Conservation (phyloP, 2,797 vertebrate species). For the Cyclopterus lumpus region DNA sequence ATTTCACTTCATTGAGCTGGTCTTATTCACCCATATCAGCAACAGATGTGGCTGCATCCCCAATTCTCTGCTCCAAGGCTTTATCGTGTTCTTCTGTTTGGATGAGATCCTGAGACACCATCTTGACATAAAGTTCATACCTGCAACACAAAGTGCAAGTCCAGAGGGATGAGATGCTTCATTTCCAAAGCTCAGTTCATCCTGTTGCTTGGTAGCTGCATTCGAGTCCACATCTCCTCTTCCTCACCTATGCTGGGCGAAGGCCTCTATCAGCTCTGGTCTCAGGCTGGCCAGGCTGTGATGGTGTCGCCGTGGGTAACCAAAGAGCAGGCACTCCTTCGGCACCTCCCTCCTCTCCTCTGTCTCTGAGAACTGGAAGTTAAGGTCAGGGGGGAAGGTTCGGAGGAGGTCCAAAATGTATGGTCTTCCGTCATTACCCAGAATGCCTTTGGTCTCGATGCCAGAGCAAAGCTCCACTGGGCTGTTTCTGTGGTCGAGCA, state of each 20-base stretch:
- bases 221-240: neutral
- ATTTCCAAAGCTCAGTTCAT: slow-evolving; percentile 1
- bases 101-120: slow-evolving; percentile 86
- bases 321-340: slow-evolving; percentile 85
- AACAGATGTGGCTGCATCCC: neutral
- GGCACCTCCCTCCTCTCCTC: slow-evolving; percentile 82
- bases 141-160: slow-evolving; percentile 70
- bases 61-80: slow-evolving; percentile 6
- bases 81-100: slow-evolving; percentile 80
- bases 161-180: neutral
- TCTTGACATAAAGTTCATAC: slow-evolving; percentile 88
- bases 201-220: neutral
- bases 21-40: slow-evolving; percentile 45
- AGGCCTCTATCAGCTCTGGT: slow-evolving; percentile 93
- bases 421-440: slow-evolving; percentile 92
- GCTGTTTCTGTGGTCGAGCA: slow-evolving; percentile 89
- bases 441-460: slow-evolving; percentile 94
- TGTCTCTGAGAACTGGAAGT: slow-evolving; percentile 86
- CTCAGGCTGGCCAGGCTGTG: slow-evolving; percentile 93
- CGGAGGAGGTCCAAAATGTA: slow-evolving; percentile 94
- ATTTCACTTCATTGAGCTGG: neutral
- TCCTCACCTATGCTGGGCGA: slow-evolving; percentile 91
- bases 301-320: slow-evolving; percentile 88
- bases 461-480: slow-evolving; percentile 92
- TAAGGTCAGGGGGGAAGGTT: slow-evolving; percentile 93